These are phyloP conservation scores for Limnodromus scolopaceus DNA, from an alignment of 2,797 vertebrate species.

Conservation along the genomic window DNA sequence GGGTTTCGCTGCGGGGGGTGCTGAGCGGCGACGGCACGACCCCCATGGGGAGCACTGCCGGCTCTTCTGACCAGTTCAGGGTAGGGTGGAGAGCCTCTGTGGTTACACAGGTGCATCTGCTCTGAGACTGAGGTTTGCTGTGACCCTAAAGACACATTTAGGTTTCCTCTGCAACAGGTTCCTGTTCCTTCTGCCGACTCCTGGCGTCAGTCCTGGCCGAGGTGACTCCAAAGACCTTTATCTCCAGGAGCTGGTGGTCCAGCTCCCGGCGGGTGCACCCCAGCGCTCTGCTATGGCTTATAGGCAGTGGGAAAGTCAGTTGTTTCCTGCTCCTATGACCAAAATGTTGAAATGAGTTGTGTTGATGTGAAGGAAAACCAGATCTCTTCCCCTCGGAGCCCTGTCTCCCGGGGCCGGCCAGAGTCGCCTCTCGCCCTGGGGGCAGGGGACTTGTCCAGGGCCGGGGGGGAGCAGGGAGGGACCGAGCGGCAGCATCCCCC, in stretches of 20 bases:
- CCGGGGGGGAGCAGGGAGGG: neutral
- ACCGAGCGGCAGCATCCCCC: fast-evolving
- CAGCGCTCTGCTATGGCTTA: fast-evolving
- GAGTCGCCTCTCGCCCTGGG: fast-evolving
- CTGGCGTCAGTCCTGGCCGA: fast-evolving
- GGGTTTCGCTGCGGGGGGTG: neutral
- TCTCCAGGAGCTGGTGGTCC: neutral
- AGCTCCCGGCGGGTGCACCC: fast-evolving
- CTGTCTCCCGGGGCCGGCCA: neutral
- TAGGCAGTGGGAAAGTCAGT: fast-evolving
- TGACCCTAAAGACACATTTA: fast-evolving
- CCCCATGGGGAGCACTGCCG: neutral
- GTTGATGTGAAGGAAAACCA: too few relatives aligned
- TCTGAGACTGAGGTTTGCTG: neutral
- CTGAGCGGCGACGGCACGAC: neutral
- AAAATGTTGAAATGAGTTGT: neutral
- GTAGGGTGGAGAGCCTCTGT: neutral
- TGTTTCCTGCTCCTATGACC: neutral
- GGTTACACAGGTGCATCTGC: neutral
- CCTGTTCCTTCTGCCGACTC: neutral
- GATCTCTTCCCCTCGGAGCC: fast-evolving
- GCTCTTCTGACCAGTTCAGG: neutral
- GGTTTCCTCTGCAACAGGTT: neutral
- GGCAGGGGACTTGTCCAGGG: neutral
- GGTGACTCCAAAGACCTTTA: fast-evolving